Evolutionary conservation across 2,888 invertebrate genomes (phyloP).

Genomic region (Heliconius charithonia): DNA sequence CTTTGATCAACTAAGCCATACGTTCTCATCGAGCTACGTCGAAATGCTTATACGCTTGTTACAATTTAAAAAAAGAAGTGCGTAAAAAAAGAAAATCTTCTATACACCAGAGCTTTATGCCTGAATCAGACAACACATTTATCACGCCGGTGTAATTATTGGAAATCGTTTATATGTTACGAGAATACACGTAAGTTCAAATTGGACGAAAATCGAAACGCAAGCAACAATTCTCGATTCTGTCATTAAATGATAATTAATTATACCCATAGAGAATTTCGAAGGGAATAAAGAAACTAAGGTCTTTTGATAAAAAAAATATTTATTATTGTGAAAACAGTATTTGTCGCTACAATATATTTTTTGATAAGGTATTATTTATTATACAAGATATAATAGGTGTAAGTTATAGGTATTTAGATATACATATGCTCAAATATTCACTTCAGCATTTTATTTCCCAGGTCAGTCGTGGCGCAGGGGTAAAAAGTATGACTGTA

Average conservation of each 20-base stretch:
- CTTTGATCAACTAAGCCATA: too few relatives aligned
- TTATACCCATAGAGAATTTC: background rate
- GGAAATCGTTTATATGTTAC: constrained; percentile 28
- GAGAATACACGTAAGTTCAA: constrained; percentile 23
- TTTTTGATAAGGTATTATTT: background rate
- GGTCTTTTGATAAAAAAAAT: background rate
- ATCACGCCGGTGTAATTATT: constrained; percentile 29
- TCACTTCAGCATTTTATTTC: too few relatives aligned
- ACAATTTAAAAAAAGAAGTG: too few relatives aligned
- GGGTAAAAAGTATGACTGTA: too few relatives aligned
- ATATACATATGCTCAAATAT: too few relatives aligned
- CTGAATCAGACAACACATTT: constrained; percentile 31
- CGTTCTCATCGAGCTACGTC: too few relatives aligned
- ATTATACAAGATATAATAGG: too few relatives aligned
- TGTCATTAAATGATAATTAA: constrained; percentile 21
- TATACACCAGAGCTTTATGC: constrained; percentile 2
- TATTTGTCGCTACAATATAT: background rate
- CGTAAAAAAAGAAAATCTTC: background rate
- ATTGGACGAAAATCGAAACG: constrained; percentile 26
- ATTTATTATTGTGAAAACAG: background rate
- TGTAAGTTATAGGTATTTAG: too few relatives aligned
- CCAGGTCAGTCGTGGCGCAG: too few relatives aligned
- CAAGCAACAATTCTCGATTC: constrained; percentile 5
- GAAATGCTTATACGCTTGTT: too few relatives aligned
- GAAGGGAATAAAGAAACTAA: background rate